Base-by-base conservation (phyloP, 37 sponge, comb jelly and placozoan genomes). In the Lycopodina hypogea region DNA sequence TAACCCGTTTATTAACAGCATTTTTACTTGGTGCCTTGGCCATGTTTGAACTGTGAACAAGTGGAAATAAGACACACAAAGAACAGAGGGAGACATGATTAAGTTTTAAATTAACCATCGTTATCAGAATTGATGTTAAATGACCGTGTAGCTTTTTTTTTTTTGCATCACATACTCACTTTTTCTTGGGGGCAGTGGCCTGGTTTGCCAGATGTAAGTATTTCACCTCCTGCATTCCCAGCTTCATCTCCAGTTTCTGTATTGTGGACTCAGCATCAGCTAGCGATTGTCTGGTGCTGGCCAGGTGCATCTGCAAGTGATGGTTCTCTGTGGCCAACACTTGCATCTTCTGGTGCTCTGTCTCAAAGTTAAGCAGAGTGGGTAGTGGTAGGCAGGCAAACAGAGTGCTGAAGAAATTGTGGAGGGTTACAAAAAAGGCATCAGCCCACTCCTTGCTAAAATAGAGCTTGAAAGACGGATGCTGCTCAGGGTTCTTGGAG, bases 381-480 rank as follows among this genome's bases (percentile, higher is more conserved):
- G 94, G 94, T 0, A 78, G 79, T 40, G 90, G 91, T 23, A 96
- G 70, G 52, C 79, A 80, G 52, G 90, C 36, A 45, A 90, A 88
- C 29, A 96, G 90, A 11, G 89, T 90, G 80, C 92, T 91, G 89
- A 96, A 90, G 79, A 96, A 94, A 72, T 96, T 96, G 72, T 86
- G 87, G 24, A 96, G 78, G 18, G 97, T 92, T 8, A 91, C 65
- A 35, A 75, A 36, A 45, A 96, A 84, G 8, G 92, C 78, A 58
- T 90, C 91, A 22, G 74, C 42, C 91, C 95, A 96, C 36, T 91
- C 86, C 77, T 84, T 90, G 75, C 85, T 87, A 75, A 87, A 94
- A 72, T 93, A 96, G 52, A 88, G 60, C 41, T 77, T 86, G 77
- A 93, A 96, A 2, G 80, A 70, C 2, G 95, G 84, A 33, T 91